Evolutionary conservation across 2,888 invertebrate genomes (phyloP), one percentile per base, ranked within the genome.

Genomic region (Rapana venosa): DNA sequence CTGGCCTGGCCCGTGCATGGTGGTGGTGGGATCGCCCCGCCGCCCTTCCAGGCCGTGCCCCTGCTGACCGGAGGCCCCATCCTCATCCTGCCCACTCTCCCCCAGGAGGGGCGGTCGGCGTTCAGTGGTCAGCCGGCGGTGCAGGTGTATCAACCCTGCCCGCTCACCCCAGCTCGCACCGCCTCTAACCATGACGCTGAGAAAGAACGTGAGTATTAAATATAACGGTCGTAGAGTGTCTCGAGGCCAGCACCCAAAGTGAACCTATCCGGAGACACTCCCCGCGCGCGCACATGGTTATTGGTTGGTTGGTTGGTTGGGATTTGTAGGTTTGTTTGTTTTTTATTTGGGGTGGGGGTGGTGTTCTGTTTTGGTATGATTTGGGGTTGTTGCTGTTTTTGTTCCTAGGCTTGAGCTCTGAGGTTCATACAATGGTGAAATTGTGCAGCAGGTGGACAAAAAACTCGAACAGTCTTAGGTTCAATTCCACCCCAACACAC

Each of bases 21-120:
- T 13, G 32, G 35, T 30, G 13, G 13, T 6, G n/a, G n/a, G 30
- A 2, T 1, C 1, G 32, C 17, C 20, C 15, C n/a, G 4, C 35
- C 79, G 1, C 47, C 81, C 1, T 13, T 83, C 26, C 81, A 83
- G 81, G 6, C 36, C 81, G 20, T 83, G 36, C 81, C 81, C 47
- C 0, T 83, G 81, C 26, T 83, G 81, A 83, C 47, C 81, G 81
- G 81, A 26, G 47, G 81, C 26, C 81, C 81, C 47, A 47, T 83
- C 11, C 47, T 83, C 36, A 83, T 83, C 47, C 36, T 83, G 81
- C 36, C 81, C 81, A 35, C 79, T 5, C 15, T 15, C 0, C 74
- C 30, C 5, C 47, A 2, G 2, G 5, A 66, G 26, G 47, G 8
- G 1, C 36, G 22, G 36, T 13, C 11, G 36, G 36, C 81, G 6